Conservation (phyloP, 1,140 invertebrate genomes). For the Vanessa atalanta region DNA sequence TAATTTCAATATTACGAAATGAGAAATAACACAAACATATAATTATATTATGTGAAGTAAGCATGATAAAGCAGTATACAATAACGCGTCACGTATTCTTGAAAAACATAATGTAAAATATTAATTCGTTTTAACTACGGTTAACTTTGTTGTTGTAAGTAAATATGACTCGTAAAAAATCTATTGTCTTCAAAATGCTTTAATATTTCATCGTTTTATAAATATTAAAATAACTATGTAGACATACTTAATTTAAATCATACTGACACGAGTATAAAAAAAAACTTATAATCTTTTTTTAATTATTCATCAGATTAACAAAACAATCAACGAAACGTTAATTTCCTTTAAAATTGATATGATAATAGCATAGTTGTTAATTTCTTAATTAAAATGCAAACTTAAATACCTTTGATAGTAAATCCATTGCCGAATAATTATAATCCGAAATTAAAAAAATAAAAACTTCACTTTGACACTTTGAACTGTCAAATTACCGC, state of each 20-base stretch:
- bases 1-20: not conserved
- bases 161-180: not conserved
- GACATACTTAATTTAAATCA: not conserved
- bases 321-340: too few species aligned
- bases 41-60: not conserved
- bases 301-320: too few species aligned
- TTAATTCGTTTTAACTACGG: too few species aligned
- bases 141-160: not conserved
- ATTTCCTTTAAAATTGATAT: too few species aligned
- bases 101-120: too few species aligned
- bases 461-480: slow-evolving; percentile 29
- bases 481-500: slow-evolving; percentile 36
- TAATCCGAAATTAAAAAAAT: slow-evolving; percentile 17
- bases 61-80: not conserved
- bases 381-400: too few species aligned
- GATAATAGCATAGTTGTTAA: too few species aligned
- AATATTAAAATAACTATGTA: not conserved
- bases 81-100: not conserved
- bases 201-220: too few species aligned
- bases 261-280: not conserved
- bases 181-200: not conserved
- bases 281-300: too few species aligned
- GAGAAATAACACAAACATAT: not conserved
- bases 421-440: slow-evolving; percentile 31
- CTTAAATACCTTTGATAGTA: slow-evolving; percentile 23